These are phyloP conservation scores for Frankliniella fusca DNA, from an alignment of 2,888 invertebrate species.

Conservation along the genomic window DNA sequence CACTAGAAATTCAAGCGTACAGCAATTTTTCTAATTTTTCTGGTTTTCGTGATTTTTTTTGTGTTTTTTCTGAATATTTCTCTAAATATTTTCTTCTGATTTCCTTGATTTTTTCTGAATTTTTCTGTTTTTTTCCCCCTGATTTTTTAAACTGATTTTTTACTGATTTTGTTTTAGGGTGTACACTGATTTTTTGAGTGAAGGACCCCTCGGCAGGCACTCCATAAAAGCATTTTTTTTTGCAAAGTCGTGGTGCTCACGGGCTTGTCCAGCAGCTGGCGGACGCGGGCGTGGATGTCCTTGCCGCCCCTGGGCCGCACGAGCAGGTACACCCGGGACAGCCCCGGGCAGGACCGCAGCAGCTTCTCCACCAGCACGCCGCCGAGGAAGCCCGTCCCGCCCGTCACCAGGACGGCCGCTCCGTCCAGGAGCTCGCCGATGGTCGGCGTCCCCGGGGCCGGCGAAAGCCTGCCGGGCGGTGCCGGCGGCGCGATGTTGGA, in stretches of 20 bases:
- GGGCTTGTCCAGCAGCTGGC: not conserved
- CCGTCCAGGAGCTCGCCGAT: not conserved
- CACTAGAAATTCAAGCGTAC: too few relatives aligned
- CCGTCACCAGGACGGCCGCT: not conserved
- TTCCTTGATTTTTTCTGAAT: too few relatives aligned
- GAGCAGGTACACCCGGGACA: not conserved
- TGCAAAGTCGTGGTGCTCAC: not conserved
- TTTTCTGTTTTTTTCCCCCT: too few relatives aligned
- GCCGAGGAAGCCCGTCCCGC: slow-evolving; percentile 16
- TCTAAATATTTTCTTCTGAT: too few relatives aligned
- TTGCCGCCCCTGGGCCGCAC: not conserved
- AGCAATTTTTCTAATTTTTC: too few relatives aligned
- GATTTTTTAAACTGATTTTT: too few relatives aligned
- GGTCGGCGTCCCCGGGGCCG: not conserved
- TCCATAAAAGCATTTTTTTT: too few relatives aligned
- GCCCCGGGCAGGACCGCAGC: not conserved
- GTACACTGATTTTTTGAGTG: too few relatives aligned
- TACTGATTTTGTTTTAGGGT: too few relatives aligned
- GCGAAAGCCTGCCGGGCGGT: not conserved
- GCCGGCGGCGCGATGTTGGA: not conserved
- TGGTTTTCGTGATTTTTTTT: too few relatives aligned
- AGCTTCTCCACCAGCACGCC: slow-evolving; percentile 19
- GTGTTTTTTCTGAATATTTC: too few relatives aligned
- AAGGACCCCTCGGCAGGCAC: too few relatives aligned
- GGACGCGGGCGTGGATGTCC: not conserved